phyloP scores from a whole-genome alignment of 2,113 vertebrate species.

The Bufo gargarizans region DNA sequence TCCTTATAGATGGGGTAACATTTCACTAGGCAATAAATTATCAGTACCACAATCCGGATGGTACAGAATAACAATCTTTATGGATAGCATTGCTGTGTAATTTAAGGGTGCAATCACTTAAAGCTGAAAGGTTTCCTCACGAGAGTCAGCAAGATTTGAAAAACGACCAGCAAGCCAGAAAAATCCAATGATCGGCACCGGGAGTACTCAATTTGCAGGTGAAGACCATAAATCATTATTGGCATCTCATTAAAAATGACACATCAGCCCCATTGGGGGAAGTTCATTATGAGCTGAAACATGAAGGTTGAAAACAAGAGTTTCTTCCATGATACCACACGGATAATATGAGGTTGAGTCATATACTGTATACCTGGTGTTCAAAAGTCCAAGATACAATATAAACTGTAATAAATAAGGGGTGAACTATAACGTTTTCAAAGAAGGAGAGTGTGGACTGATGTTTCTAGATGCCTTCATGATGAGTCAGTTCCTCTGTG shows the following conservation, averaged over 20 bases:
- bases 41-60: background rate
- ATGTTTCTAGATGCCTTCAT: no score
- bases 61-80: background rate
- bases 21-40: background rate
- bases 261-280: background rate
- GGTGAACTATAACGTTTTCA: background rate
- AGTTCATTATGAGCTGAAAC: slow-evolving; percentile 25
- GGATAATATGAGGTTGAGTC: background rate
- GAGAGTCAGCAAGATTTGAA: slow-evolving; percentile 21
- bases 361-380: background rate
- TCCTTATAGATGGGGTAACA: background rate
- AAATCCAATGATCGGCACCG: slow-evolving; percentile 31
- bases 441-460: no score
- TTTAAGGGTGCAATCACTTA: slow-evolving; percentile 28
- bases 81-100: background rate
- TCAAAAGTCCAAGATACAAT: background rate
- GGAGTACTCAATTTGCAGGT: slow-evolving; percentile 22
- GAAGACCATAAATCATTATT: slow-evolving; percentile 36
- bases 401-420: background rate
- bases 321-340: background rate
- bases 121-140: background rate
- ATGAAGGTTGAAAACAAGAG: slow-evolving; percentile 19
- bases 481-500: no score
- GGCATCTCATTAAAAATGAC: slow-evolving; percentile 49
- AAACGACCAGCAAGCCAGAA: slow-evolving; percentile 7